Evolutionary conservation across 1,140 invertebrate genomes (phyloP), one percentile per base, ranked within the genome.

Genomic region (Tetragonula clypearis): DNA sequence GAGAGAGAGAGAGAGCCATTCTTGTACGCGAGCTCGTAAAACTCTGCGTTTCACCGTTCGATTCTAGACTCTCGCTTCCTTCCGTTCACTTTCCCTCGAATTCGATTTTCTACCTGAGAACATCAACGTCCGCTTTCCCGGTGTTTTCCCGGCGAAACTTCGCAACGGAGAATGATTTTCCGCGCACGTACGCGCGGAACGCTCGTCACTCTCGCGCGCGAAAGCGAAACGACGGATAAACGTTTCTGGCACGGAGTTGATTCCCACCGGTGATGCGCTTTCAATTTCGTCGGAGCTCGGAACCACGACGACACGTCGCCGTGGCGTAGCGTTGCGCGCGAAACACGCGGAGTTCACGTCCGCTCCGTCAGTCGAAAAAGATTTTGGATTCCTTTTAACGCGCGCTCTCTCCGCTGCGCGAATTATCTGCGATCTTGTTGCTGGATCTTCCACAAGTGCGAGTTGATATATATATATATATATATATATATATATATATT

Each of bases 211-310:
- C 23, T 66, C 69, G 83, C 83, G 77, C 65, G 77, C 56, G 35
- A 73, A 62, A 62, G 56, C 53, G 69, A 69, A 85, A 65, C 83
- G 77, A 15, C 0, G 53, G 65, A 74, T 84, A 84, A 84, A 78
- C 19, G 66, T 79, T 62, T 49, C 71, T 19, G 35, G 56, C 77
- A 35, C 30, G 55, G 30, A 73, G 84, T 68, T 84, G 85, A 86
- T 89, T 82, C 72, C 55, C 60, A n/a, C 30, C 2, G 21, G 6
- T 23, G 26, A 12, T 21, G 26, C 72, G 85, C 81, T 86, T 90
- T 84, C 82, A 87, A 87, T 90, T 87, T 87, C 56, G 76, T 56
- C 68, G 75, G 77, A 89, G 88, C 72, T 86, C 72, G 80, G 65
- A 71, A 78, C 41, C 79, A 73, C n/a, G 62, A n/a, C 12, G n/a